Conservation (phyloP, 1,140 invertebrate species). For the Arion vulgaris region DNA sequence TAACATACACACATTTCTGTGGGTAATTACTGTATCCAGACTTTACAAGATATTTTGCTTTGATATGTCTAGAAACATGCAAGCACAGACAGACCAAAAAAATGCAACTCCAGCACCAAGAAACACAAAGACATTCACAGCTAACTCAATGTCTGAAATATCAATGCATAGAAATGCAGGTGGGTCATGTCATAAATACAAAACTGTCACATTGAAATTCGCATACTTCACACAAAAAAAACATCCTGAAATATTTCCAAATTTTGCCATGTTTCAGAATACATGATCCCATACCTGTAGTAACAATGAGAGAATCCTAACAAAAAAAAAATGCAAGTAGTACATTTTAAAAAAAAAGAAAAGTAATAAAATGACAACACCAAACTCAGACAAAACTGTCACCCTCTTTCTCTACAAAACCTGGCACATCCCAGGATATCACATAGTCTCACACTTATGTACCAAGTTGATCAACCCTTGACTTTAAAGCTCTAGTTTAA, state of each 20-base stretch:
- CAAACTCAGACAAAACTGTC: not conserved
- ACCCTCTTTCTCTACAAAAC: slow-evolving; percentile 19
- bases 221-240: not conserved
- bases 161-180: no score
- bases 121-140: no score
- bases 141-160: no score
- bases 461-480: not conserved
- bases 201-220: not conserved
- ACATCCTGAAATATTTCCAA: not conserved
- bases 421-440: slow-evolving; percentile 39
- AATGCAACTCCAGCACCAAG: no score
- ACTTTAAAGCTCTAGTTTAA: not conserved
- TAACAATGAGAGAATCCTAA: not conserved
- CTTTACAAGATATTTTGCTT: no score
- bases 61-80: no score
- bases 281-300: not conserved
- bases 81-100: no score
- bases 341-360: not conserved
- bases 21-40: no score
- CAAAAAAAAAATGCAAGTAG: not conserved
- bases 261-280: not conserved
- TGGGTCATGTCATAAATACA: no score
- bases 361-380: not conserved
- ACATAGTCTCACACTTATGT: slow-evolving; percentile 33
- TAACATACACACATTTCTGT: no score